Conservation (phyloP, 2,797 vertebrate species). For the Pteronotus mesoamericanus region DNA sequence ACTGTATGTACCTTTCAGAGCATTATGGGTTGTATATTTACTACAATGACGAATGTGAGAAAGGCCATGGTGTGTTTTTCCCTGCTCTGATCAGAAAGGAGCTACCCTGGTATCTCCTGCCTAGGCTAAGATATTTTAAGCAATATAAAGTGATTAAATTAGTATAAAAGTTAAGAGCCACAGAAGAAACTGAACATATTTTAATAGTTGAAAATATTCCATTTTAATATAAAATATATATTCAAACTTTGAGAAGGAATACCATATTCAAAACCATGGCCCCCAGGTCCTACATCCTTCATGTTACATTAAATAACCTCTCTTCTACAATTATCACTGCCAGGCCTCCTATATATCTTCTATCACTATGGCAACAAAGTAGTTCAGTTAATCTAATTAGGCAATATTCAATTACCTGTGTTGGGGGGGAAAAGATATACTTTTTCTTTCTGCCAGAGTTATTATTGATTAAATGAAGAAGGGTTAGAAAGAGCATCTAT, state of each 20-base stretch:
- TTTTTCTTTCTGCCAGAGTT: slow-evolving; percentile 54
- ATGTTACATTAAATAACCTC: slow-evolving; percentile 50
- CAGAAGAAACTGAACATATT: background rate
- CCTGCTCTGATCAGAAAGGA: background rate
- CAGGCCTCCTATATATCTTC: slow-evolving; percentile 36
- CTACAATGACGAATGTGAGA: background rate
- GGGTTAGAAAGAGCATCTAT: slow-evolving; percentile 48
- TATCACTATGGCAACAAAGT: slow-evolving; percentile 46
- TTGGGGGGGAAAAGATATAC: slow-evolving; percentile 12
- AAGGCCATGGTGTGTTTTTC: background rate
- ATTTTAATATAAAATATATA: slow-evolving; percentile 4
- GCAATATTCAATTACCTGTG: slow-evolving; percentile 60
- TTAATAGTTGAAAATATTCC: background rate
- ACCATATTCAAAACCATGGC: background rate
- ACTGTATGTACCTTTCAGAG: background rate
- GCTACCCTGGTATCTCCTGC: background rate
- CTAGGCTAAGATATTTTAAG: slow-evolving; percentile 12
- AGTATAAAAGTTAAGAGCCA: background rate
- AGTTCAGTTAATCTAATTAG: slow-evolving; percentile 66
- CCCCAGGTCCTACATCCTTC: background rate
- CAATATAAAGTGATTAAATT: background rate
- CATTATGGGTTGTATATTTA: background rate
- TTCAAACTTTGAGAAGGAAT: background rate
- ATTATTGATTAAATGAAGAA: slow-evolving; percentile 64
- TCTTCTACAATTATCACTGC: slow-evolving; percentile 26